Evolutionary conservation across 1,140 invertebrate genomes (phyloP).

Genomic region (Latrodectus geometricus): DNA sequence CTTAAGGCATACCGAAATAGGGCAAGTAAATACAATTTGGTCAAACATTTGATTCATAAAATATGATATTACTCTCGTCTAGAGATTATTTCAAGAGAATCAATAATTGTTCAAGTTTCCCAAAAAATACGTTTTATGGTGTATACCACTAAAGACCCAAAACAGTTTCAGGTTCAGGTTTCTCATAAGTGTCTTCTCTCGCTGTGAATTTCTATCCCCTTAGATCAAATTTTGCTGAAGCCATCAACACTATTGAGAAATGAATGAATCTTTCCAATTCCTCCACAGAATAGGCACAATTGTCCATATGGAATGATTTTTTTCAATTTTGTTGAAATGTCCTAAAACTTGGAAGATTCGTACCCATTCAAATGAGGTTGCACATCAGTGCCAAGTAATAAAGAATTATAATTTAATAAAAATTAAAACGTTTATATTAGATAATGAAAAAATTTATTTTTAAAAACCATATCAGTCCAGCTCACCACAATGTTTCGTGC

Average conservation of each 20-base stretch:
- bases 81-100: neutral
- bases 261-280: neutral
- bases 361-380: neutral
- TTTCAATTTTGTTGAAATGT: neutral
- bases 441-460: no score
- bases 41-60: neutral
- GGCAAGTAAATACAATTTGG: neutral
- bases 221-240: neutral
- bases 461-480: no score
- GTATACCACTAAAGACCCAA: neutral
- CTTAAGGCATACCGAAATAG: neutral
- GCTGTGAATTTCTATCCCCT: neutral
- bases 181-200: neutral
- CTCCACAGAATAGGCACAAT: neutral
- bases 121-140: neutral
- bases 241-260: neutral
- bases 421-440: no score
- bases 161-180: neutral
- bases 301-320: constrained; percentile 11
- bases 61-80: neutral
- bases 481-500: no score
- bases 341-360: neutral
- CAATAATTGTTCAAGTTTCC: neutral
- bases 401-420: neutral
- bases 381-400: neutral